Evolutionary conservation across 2,888 invertebrate species (phyloP), one percentile per base, ranked within the genome.

Genomic region (Leucophora obtusa): DNA sequence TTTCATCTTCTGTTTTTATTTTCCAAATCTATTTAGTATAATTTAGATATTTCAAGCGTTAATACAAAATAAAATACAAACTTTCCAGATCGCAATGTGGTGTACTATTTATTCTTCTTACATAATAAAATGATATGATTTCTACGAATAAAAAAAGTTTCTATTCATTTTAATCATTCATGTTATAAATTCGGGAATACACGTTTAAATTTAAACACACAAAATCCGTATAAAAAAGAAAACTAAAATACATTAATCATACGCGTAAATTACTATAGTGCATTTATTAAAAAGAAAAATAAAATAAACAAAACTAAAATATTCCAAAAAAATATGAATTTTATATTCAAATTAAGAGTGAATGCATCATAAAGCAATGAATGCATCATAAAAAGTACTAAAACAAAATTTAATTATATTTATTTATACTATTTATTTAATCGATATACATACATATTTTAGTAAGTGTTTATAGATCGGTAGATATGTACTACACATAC

Each of bases 1-100:
- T 73, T 70, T 62, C 80, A 75, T 77, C 77, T 72, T 76, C 63
- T 74, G 65, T 74, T 82, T 66, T 74, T 83, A 69, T 63, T 80
- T 54, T 71, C 65, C 51, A 77, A 72, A 74, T 75, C 77, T 82
- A 81, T 82, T 79, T 79, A 82, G 82, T 82, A 71, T 38, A 79
- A 79, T 75, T 79, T 66, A 71, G 82, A 71, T 79, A 68, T 82
- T 82, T 69, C 68, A 66, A 79, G 82, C 71, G 79, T 79, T 79
- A 75, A 75, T 79, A 79, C 72, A 63, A 47, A 65, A 24, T 47
- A 54, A 10, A 47, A 65, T 56, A 54, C 21, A 53, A 54, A 14
- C 14, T 17, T 68, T 69, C 38, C 66, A 62, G 66, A 54, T 79
- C 66, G 54, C 82, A 84, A 83, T 66, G 69, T 73, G 72, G 35